Base-by-base conservation (phyloP, 2,888 invertebrate genomes). In the Myopa testacea region DNA sequence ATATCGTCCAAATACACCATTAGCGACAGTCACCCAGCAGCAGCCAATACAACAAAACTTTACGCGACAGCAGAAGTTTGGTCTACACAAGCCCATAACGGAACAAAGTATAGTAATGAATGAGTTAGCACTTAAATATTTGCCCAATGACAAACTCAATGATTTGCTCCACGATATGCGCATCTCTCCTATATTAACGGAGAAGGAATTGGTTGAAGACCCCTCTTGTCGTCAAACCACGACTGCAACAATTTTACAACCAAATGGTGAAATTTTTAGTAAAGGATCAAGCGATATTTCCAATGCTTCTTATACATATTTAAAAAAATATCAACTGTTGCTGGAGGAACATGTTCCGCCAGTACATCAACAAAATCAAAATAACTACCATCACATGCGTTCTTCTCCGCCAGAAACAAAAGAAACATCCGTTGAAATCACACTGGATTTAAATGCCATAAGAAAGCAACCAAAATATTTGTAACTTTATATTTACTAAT, bases 91-190 rank as follows among this genome's bases (percentile, higher is more conserved):
- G 34, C 81, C 86, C 0, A 81, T 81, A 50, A 86, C 87, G 0
- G 88, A 88, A n/a, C 85, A 87, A 71, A 89, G 86, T 69, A 74
- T 88, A 79, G 87, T 85, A 3, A 88, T 88, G 88, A 89, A 87
- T 80, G 87, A 89, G 76, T 79, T 88, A 69, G 88, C 89, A 1
- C 78, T 86, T 0, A 88, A 89, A 70, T 88, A 88, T 80, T 79
- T 88, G 62, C 88, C 88, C 0, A 87, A 85, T 65, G 84, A 84
- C 34, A 85, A 87, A 74, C 82, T 88, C 2, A 83, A 83, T 7
- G 87, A 87, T 73, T 76, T 88, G 40, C 81, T 88, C 78, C 84
- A 86, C 4, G 88, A 88, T 3, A 52, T 86, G 69, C 82, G 79
- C 19, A 58, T 86, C 5, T 81, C 83, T 0, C 82, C 83, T 63